These are phyloP conservation scores for Cryptocephalus primarius DNA, from an alignment of 2,888 invertebrate genomes.

Conservation along the genomic window DNA sequence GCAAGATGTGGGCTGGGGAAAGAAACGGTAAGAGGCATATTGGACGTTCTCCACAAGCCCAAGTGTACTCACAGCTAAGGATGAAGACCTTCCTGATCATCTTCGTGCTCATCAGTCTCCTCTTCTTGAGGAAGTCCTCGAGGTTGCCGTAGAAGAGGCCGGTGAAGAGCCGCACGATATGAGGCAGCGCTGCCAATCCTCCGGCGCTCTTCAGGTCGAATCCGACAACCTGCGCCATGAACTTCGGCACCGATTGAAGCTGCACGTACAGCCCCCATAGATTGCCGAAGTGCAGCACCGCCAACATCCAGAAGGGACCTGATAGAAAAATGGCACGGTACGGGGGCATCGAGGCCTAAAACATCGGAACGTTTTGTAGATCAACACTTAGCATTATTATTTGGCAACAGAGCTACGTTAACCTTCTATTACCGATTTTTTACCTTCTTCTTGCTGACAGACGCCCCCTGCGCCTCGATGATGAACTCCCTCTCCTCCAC, in stretches of 20 bases:
- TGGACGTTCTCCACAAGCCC: too few relatives aligned
- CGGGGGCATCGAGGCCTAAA: conserved; percentile 11
- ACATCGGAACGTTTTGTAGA: too few relatives aligned
- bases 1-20: conserved; percentile 43
- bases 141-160: conserved; percentile 20
- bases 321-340: conserved; percentile 16
- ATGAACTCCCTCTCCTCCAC: conserved; percentile 54
- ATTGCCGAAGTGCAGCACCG: conserved; percentile 19
- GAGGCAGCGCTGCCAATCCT: conserved; percentile 21
- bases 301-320: conserved; percentile 18
- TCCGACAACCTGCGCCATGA: conserved; percentile 18
- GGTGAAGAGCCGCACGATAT: conserved; percentile 19
- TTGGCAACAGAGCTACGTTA: too few relatives aligned
- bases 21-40: conserved; percentile 6
- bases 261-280: conserved; percentile 20
- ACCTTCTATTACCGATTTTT: too few relatives aligned
- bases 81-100: conserved; percentile 20
- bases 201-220: conserved; percentile 22
- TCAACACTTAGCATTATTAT: too few relatives aligned
- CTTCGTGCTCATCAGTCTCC: conserved; percentile 13
- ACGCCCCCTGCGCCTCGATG: conserved; percentile 16
- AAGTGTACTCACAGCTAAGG: conserved; percentile 26
- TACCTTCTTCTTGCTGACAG: conserved; percentile 21
- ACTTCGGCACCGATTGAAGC: conserved; percentile 18
- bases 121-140: conserved; percentile 18